phyloP scores from a whole-genome alignment of 2,113 vertebrate species.

The Nicator chloris region DNA sequence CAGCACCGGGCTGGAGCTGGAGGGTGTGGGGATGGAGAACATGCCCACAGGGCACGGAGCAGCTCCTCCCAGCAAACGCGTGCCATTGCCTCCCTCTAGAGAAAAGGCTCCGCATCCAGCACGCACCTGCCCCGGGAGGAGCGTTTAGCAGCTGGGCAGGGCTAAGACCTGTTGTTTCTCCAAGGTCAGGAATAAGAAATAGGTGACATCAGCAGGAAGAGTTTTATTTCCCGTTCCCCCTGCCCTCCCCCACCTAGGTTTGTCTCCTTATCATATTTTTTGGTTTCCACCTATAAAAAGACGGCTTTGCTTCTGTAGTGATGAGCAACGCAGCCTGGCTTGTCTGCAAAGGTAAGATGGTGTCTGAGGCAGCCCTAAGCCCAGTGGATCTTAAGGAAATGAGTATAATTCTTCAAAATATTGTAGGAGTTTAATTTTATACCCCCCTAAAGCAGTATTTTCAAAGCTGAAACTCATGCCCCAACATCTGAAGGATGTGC shows the following conservation, averaged over 20 bases:
- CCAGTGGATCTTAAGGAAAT: neutral
- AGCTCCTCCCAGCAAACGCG: neutral
- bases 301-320: neutral
- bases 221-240: neutral
- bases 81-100: neutral
- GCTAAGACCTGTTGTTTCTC: neutral
- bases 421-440: neutral
- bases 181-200: neutral
- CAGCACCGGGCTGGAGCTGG: neutral
- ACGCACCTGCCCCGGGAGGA: rapidly evolving
- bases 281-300: neutral
- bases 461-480: neutral
- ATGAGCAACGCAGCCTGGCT: rapidly evolving
- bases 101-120: neutral
- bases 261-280: neutral
- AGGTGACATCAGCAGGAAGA: neutral
- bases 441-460: neutral
- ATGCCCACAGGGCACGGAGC: rapidly evolving
- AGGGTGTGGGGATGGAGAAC: neutral
- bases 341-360: neutral
- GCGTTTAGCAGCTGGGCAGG: neutral
- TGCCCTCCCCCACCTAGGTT: neutral
- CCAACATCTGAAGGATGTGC: rapidly evolving
- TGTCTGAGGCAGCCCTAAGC: neutral
- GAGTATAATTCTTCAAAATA: neutral